These are phyloP conservation scores for Catharus minimus DNA, from an alignment of 2,113 vertebrate species.

Conservation along the genomic window DNA sequence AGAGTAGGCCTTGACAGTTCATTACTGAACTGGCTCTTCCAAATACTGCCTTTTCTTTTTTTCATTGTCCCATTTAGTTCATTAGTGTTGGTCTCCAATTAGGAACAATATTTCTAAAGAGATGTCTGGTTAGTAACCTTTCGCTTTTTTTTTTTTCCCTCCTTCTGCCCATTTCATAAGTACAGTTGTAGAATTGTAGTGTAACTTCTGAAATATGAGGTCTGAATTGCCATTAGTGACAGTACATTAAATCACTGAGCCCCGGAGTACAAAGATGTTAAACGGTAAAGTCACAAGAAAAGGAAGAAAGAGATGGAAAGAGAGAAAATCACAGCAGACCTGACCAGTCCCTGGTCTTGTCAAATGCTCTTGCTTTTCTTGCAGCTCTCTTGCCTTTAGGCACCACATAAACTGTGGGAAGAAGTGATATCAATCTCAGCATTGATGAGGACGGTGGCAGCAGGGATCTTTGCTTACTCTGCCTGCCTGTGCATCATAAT, in stretches of 20 bases:
- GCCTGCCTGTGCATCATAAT: not conserved
- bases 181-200: not conserved
- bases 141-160: not conserved
- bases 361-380: not conserved
- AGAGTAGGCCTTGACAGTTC: slow-evolving; percentile 26
- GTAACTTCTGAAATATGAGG: slow-evolving; percentile 36
- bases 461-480: not conserved
- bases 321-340: slow-evolving; percentile 8
- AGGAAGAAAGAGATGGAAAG: not conserved
- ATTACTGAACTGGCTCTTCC: slow-evolving; percentile 1
- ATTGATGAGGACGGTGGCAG: not conserved
- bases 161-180: not conserved
- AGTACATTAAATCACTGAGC: slow-evolving; percentile 45
- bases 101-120: slow-evolving; percentile 26
- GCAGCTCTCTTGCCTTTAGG: not conserved
- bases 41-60: not conserved
- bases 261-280: slow-evolving; percentile 19
- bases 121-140: not conserved
- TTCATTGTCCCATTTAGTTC: slow-evolving; percentile 40
- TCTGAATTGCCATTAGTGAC: slow-evolving; percentile 4
- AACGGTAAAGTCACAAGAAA: not conserved
- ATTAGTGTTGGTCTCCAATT: slow-evolving; percentile 59
- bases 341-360: not conserved
- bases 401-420: not conserved
- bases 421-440: not conserved